Evolutionary conservation across 92 coral and sea anemone genomes (phyloP).

Genomic region (Siderastrea radians): DNA sequence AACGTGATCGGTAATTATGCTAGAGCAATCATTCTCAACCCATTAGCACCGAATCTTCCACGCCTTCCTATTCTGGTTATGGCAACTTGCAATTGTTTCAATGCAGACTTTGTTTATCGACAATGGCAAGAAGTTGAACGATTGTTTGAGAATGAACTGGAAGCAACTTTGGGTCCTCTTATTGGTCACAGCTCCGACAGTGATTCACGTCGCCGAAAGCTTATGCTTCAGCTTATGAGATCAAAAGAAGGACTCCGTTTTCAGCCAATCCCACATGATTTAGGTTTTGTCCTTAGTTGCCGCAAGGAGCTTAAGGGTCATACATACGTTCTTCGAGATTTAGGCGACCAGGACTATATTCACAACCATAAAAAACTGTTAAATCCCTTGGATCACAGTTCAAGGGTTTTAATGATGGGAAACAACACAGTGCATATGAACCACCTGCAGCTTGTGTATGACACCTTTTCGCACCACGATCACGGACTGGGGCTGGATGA

Average conservation of each 20-base stretch:
- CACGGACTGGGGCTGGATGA: slow-evolving; percentile 48
- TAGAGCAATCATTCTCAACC: slow-evolving; percentile 37
- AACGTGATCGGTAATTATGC: slow-evolving; percentile 32
- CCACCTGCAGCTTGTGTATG: slow-evolving; percentile 48
- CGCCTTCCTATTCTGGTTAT: slow-evolving; percentile 25
- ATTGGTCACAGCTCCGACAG: slow-evolving; percentile 68
- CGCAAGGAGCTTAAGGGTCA: slow-evolving; percentile 17
- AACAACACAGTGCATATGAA: slow-evolving; percentile 48
- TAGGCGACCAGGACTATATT: slow-evolving; percentile 65
- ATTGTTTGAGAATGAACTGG: slow-evolving; percentile 36
- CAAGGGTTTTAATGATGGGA: slow-evolving; percentile 28
- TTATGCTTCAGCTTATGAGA: slow-evolving; percentile 48
- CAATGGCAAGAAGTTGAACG: slow-evolving; percentile 35
- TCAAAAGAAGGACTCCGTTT: slow-evolving; percentile 5
- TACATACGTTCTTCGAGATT: slow-evolving; percentile 22
- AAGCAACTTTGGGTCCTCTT: slow-evolving; percentile 49
- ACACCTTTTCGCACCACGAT: slow-evolving; percentile 20
- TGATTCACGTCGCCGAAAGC: slow-evolving; percentile 37
- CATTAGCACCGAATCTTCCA: slow-evolving; percentile 27
- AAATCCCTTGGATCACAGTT: slow-evolving; percentile 50
- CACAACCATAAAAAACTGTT: slow-evolving; percentile 68
- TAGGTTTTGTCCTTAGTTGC: slow-evolving; percentile 40
- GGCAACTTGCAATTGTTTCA: slow-evolving; percentile 48
- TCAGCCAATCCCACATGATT: slow-evolving; percentile 25
- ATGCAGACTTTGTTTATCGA: slow-evolving; percentile 21